Percentiles rank a stretch among this genome's conserved stretches.
phyloP scores from a whole-genome alignment of 2,888 invertebrate species.

The Lasioglossum calceatum region DNA sequence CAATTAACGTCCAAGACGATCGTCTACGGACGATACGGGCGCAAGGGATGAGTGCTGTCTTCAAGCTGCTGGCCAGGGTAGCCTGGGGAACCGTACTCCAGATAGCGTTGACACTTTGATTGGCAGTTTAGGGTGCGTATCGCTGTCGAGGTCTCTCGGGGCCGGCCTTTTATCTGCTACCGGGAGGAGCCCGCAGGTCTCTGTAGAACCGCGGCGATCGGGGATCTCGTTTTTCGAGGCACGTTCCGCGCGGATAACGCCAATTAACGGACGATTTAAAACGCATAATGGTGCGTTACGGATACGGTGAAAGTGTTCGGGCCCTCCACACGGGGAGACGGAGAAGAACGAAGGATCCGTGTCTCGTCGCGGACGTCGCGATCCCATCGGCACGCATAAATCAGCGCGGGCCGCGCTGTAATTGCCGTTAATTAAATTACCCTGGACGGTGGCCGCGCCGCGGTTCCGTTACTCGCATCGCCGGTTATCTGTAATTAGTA shows the following conservation, averaged over 20 bases:
- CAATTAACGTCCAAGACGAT: conserved; percentile 76
- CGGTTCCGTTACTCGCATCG: conserved; percentile 67
- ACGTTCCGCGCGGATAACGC: conserved; percentile 53
- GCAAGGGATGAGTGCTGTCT: conserved; percentile 26
- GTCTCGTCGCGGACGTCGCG: conserved; percentile 54
- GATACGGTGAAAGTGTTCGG: conserved; percentile 62
- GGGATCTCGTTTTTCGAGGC: conserved; percentile 29
- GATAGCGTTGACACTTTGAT: conserved; percentile 80
- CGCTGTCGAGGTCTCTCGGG: conserved; percentile 18
- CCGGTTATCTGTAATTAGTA: conserved; percentile 69
- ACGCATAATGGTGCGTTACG: conserved; percentile 50
- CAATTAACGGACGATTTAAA: conserved; percentile 60
- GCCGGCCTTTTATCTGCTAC: conserved; percentile 1
- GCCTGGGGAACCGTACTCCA: conserved; percentile 60
- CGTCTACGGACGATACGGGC: conserved; percentile 38
- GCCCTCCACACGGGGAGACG: conserved; percentile 18
- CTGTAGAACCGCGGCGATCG: not conserved
- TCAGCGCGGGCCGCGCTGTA: conserved; percentile 61
- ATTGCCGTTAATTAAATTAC: conserved; percentile 74
- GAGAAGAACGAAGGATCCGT: conserved; percentile 36
- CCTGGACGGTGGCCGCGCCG: conserved; percentile 40
- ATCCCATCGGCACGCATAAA: conserved; percentile 65
- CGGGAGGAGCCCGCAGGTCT: not conserved
- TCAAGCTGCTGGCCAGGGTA: conserved; percentile 14
- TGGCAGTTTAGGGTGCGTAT: conserved; percentile 72